Conservation (phyloP, 2,888 invertebrate species). For the Rhopalosiphum nymphaeae region DNA sequence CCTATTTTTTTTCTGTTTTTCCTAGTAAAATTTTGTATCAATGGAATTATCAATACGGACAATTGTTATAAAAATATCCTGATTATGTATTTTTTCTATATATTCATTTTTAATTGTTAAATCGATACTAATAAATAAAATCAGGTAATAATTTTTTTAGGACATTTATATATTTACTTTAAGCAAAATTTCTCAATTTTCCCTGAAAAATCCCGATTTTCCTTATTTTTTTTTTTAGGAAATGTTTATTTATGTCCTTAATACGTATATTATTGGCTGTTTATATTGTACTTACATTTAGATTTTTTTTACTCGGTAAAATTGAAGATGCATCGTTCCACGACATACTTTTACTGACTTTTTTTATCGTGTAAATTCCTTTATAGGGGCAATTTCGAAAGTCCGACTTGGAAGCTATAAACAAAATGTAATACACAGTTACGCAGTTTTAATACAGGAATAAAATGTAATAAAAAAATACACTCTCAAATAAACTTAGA, state of each 20-base stretch:
- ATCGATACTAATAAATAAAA: background rate
- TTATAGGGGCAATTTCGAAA: slow-evolving; percentile 52
- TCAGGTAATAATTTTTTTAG: too few species aligned
- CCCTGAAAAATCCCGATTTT: too few species aligned
- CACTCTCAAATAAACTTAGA: background rate
- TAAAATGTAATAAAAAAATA: background rate
- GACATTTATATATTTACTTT: too few species aligned
- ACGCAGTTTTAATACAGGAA: background rate
- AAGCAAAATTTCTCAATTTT: background rate
- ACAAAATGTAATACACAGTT: background rate
- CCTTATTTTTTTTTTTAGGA: background rate
- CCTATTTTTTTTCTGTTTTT: background rate
- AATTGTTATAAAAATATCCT: background rate
- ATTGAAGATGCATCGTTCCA: slow-evolving; percentile 44
- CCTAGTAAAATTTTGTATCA: background rate
- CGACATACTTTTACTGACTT: slow-evolving; percentile 41
- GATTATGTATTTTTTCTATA: background rate
- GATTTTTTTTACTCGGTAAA: slow-evolving; percentile 26
- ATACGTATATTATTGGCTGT: background rate
- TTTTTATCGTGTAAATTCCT: slow-evolving; percentile 51
- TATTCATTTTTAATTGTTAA: background rate
- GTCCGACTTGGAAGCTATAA: slow-evolving; percentile 48
- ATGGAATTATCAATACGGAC: background rate
- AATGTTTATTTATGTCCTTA: background rate
- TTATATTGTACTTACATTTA: slow-evolving; percentile 40